Conservation (phyloP, 30 jellyfish, hydroid and myxozoan species). For the Aurelia aurita region DNA sequence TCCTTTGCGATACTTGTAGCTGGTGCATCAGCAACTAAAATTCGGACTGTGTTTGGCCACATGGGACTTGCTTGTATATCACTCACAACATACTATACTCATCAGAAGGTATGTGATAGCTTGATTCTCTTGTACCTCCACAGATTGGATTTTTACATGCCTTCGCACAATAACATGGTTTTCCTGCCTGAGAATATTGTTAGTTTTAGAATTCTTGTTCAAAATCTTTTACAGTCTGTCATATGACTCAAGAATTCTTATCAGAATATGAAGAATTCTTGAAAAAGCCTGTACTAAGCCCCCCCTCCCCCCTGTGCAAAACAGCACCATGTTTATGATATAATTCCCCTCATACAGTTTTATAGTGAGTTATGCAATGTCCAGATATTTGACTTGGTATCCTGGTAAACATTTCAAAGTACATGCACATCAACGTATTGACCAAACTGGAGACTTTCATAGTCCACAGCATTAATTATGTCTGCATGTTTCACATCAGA, state of each 20-base stretch:
- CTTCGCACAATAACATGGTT: background rate
- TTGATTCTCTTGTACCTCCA: background rate
- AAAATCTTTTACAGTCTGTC: too few relatives aligned
- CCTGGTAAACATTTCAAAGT: background rate
- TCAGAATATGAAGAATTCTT: too few relatives aligned
- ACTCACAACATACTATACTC: conserved; percentile 31
- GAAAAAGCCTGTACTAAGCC: too few relatives aligned
- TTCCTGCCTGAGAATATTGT: background rate
- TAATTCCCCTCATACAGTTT: too few relatives aligned
- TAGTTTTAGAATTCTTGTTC: too few relatives aligned
- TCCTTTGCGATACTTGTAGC: conserved; percentile 24
- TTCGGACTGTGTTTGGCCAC: conserved; percentile 4
- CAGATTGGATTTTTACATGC: background rate
- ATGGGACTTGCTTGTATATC: conserved; percentile 34
- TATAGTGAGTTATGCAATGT: too few relatives aligned
- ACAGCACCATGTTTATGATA: too few relatives aligned
- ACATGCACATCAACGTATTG: background rate
- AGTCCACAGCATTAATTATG: background rate
- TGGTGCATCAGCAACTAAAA: conserved; percentile 53
- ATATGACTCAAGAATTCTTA: too few relatives aligned
- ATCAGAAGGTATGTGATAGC: conserved; percentile 24
- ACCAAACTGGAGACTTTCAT: background rate
- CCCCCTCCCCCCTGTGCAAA: too few relatives aligned
- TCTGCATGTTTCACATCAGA: background rate
- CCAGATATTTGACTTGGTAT: too few relatives aligned